phyloP scores from a whole-genome alignment of 2,113 vertebrate species.

The Anthoscopus minutus region DNA sequence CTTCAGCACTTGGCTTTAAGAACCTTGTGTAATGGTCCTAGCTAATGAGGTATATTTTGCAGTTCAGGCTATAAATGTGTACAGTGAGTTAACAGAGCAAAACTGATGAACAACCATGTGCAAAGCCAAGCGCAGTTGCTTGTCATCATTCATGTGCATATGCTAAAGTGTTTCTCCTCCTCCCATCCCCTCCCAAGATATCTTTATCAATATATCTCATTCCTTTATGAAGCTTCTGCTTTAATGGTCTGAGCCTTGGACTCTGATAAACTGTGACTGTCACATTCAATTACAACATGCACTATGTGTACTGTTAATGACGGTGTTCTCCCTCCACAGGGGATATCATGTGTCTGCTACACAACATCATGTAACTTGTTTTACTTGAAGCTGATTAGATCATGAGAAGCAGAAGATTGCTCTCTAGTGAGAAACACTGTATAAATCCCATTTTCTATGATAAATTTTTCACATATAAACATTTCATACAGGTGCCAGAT shows the following conservation, averaged over 20 bases:
- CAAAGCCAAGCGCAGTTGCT: background rate
- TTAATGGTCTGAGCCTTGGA: background rate
- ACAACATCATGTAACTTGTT: conserved; percentile 20
- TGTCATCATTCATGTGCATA: background rate
- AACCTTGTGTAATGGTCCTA: background rate
- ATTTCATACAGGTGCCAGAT: background rate
- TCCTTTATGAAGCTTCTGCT: background rate
- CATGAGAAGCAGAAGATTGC: background rate
- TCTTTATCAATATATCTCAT: background rate
- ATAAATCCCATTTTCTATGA: background rate
- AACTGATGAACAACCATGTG: background rate
- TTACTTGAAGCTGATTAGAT: conserved; percentile 29
- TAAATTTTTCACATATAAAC: conserved; percentile 18
- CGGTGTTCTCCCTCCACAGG: background rate
- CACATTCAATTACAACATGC: background rate
- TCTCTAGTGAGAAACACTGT: background rate
- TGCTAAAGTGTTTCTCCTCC: background rate
- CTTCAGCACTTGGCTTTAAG: background rate
- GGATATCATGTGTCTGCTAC: background rate
- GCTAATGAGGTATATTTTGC: background rate
- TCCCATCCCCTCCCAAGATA: background rate
- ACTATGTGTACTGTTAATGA: background rate
- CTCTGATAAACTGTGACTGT: conserved; percentile 21
- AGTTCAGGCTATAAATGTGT: background rate
- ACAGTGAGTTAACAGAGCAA: background rate